A percentile compares a stretch with the other conserved stretches of the same genome.
Evolutionary conservation across 2,113 vertebrate species (phyloP).

Genomic region (Labrus mixtus): DNA sequence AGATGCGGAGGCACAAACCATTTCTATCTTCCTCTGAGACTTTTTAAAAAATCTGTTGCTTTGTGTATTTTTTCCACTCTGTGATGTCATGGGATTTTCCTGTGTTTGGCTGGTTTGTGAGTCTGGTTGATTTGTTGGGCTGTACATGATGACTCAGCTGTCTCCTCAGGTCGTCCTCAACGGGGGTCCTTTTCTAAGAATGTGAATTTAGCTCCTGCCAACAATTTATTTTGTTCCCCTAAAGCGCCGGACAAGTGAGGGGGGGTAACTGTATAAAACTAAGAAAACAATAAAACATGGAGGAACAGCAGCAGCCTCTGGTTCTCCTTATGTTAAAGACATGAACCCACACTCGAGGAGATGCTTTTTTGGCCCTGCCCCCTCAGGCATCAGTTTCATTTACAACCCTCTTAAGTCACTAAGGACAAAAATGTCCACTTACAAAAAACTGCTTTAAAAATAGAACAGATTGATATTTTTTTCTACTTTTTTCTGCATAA

Average conservation of each 20-base stretch:
- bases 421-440: too few species aligned
- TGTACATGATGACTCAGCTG: slow-evolving; percentile 41
- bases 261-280: background rate
- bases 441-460: too few species aligned
- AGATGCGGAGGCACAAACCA: background rate
- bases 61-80: background rate
- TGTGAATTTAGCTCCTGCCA: background rate
- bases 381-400: too few species aligned
- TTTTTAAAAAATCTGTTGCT: background rate
- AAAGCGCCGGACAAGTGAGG: background rate
- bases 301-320: too few species aligned
- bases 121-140: background rate
- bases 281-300: background rate
- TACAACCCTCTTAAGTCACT: too few species aligned
- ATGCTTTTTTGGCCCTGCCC: too few species aligned
- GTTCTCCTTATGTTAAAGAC: too few species aligned
- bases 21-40: background rate
- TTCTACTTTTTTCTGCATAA: too few species aligned
- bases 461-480: too few species aligned
- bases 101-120: background rate
- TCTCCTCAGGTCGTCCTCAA: slow-evolving; percentile 17
- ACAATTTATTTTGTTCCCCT: background rate
- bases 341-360: too few species aligned
- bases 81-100: too few species aligned
- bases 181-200: slow-evolving; percentile 31